Conservation (phyloP, 2,113 vertebrate species). For the Anseranas semipalmata region DNA sequence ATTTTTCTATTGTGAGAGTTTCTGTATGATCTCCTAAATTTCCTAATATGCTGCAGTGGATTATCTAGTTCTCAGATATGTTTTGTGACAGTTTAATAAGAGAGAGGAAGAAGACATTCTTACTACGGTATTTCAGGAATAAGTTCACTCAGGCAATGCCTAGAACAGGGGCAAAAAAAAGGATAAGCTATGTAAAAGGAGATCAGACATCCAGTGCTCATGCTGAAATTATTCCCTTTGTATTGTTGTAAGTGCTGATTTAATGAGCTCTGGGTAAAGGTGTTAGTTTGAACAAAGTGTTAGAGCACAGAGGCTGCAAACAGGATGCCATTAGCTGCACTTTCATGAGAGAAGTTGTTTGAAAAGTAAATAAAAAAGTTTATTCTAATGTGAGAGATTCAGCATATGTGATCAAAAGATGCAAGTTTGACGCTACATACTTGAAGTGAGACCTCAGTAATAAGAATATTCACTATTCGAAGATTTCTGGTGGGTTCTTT, state of each 20-base stretch:
- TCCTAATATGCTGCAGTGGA: not conserved
- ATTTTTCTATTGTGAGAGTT: not conserved
- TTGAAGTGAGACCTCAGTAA: not conserved
- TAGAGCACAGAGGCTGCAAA: not conserved
- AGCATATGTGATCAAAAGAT: not conserved
- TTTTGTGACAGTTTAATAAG: slow-evolving; percentile 42
- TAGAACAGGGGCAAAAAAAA: not conserved
- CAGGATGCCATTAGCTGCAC: not conserved
- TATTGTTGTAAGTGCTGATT: slow-evolving; percentile 16
- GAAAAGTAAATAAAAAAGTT: slow-evolving; percentile 7
- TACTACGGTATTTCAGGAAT: slow-evolving; percentile 50
- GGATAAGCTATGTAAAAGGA: slow-evolving; percentile 36
- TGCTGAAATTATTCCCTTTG: slow-evolving; percentile 14
- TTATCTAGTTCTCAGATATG: slow-evolving; percentile 47
- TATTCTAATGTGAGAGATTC: not conserved
- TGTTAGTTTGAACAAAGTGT: slow-evolving; percentile 24
- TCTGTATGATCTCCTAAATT: not conserved
- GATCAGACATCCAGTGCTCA: slow-evolving; percentile 6
- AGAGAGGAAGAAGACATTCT: not conserved
- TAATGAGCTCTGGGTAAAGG: slow-evolving; percentile 34
- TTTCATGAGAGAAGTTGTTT: not conserved
- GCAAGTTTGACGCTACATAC: not conserved
- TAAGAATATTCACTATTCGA: not conserved
- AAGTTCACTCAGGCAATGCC: slow-evolving; percentile 21
- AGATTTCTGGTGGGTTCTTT: not conserved